phyloP scores from a whole-genome alignment of 2,113 vertebrate genomes.

The Apaloderma vittatum region DNA sequence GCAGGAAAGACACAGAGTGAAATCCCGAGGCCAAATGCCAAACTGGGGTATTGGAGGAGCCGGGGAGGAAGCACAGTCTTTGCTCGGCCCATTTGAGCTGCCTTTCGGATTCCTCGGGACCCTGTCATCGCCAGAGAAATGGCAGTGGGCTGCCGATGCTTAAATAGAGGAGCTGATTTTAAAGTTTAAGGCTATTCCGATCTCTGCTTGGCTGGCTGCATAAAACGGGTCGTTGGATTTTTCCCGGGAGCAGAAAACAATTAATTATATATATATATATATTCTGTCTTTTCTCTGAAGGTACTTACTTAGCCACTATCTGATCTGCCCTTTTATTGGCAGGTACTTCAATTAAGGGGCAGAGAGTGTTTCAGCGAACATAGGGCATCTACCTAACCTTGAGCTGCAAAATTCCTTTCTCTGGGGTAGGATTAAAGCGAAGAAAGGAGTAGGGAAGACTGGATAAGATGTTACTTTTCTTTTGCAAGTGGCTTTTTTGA shows the following conservation, averaged over 20 bases:
- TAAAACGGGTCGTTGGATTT: constrained; percentile 2
- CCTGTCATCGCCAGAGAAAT: accelerated
- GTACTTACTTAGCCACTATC: not conserved
- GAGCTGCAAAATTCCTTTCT: not conserved
- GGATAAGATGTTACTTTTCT: not conserved
- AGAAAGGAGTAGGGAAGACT: not conserved
- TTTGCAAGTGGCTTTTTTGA: not conserved
- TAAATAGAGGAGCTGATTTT: not conserved
- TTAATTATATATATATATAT: not conserved
- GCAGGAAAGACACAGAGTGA: not conserved
- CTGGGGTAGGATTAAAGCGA: not conserved
- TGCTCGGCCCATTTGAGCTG: not conserved
- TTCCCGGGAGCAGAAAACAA: not conserved
- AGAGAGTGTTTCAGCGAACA: not conserved
- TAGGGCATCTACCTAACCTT: not conserved
- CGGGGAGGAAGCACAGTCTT: not conserved
- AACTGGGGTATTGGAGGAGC: not conserved
- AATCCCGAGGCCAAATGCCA: not conserved
- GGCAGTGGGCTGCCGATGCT: not conserved
- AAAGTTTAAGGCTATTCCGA: not conserved
- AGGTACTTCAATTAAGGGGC: not conserved
- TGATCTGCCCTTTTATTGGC: constrained; percentile 31
- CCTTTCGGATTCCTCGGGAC: not conserved
- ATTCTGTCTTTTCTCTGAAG: not conserved
- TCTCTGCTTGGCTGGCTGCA: not conserved